phyloP scores from a whole-genome alignment of 1,140 invertebrate genomes.

The Neodiprion fabricii region DNA sequence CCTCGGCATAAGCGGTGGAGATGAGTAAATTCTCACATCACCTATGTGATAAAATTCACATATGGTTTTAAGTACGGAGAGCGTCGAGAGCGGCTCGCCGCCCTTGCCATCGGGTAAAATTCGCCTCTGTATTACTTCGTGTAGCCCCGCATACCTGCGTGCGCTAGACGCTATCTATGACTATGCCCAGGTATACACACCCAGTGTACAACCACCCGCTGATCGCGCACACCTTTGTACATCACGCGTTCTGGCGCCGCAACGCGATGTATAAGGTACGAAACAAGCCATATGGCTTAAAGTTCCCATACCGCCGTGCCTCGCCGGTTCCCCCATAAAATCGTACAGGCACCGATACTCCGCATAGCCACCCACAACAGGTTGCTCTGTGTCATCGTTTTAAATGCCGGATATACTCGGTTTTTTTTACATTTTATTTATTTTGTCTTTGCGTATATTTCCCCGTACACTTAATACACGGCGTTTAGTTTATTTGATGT shows the following conservation, averaged over 20 bases:
- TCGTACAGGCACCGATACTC: slow-evolving; percentile 9
- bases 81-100: neutral
- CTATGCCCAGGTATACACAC: slow-evolving; percentile 10
- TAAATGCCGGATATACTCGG: no score
- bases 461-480: no score
- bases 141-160: neutral
- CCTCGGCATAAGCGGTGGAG: slow-evolving; percentile 32
- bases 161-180: no score
- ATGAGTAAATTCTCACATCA: slow-evolving; percentile 38
- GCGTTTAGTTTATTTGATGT: no score
- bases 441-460: no score
- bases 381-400: no score
- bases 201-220: neutral
- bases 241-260: slow-evolving; percentile 28
- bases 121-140: slow-evolving; percentile 14
- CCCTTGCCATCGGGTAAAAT: slow-evolving; percentile 33
- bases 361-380: slow-evolving; percentile 15
- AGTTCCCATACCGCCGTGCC: slow-evolving; percentile 39
- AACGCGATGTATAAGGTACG: slow-evolving; percentile 23
- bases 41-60: slow-evolving; percentile 37
- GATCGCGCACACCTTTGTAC: neutral
- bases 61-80: slow-evolving; percentile 9
- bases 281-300: slow-evolving; percentile 41
- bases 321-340: slow-evolving; percentile 4
- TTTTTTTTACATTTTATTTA: no score